Evolutionary conservation across 1,140 invertebrate species (phyloP).

Genomic region (Mesaphorura yosii): DNA sequence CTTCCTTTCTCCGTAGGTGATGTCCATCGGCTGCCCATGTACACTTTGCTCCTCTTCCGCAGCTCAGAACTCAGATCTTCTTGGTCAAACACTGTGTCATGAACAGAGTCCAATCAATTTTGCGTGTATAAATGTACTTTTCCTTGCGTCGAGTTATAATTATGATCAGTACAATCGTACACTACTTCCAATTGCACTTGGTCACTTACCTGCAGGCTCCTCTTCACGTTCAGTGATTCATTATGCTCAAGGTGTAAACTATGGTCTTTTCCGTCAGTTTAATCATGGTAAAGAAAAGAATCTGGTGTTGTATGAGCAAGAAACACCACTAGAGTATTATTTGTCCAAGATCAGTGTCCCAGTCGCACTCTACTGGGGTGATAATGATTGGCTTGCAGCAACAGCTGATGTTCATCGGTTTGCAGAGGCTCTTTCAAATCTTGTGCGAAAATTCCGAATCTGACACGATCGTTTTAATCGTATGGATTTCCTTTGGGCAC

Average conservation of each 20-base stretch:
- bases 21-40: no score
- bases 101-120: conserved; percentile 37
- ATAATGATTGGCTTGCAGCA: conserved; percentile 53
- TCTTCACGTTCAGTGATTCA: conserved; percentile 61
- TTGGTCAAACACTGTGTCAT: conserved; percentile 39
- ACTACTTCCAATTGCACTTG: conserved; percentile 32
- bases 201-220: conserved; percentile 44
- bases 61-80: no score
- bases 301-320: conserved; percentile 10
- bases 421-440: neutral
- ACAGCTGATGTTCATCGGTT: conserved; percentile 36
- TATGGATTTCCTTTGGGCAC: conserved; percentile 36
- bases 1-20: no score
- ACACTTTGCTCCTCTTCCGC: no score
- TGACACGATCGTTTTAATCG: conserved; percentile 32
- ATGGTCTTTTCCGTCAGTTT: conserved; percentile 35
- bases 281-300: conserved; percentile 19
- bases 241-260: conserved; percentile 55
- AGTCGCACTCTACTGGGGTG: conserved; percentile 52
- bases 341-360: conserved; percentile 39
- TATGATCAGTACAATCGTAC: conserved; percentile 41
- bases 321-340: conserved; percentile 16
- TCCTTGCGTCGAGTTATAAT: conserved; percentile 45
- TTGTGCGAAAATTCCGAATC: conserved; percentile 16
- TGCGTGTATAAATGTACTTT: conserved; percentile 47